These are phyloP conservation scores for Eristalis intricaria DNA, from an alignment of 2,888 invertebrate genomes.

Conservation along the genomic window DNA sequence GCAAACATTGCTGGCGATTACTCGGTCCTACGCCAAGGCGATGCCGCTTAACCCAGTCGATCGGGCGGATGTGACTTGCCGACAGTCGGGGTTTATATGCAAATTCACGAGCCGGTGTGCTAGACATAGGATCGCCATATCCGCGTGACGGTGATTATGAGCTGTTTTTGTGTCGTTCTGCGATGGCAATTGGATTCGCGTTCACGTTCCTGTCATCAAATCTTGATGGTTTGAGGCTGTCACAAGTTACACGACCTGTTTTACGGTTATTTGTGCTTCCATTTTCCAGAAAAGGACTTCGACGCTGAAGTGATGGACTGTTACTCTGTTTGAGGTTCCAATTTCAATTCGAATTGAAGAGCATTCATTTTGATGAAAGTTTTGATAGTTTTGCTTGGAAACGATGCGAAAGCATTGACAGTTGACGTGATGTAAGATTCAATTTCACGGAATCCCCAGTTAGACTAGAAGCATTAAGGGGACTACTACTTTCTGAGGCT, in stretches of 20 bases:
- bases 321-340: not conserved
- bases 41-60: not conserved
- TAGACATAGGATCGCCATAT: not conserved
- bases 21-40: not conserved
- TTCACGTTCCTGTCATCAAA: no score
- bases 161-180: not conserved
- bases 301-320: not conserved
- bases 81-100: not conserved
- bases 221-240: no score
- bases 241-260: no score
- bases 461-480: no score
- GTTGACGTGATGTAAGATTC: no score
- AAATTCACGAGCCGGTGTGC: not conserved
- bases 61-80: not conserved
- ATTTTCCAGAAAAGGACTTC: no score
- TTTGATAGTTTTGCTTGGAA: no score
- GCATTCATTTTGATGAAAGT: not conserved
- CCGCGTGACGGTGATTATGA: not conserved
- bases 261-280: no score
- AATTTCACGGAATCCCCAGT: no score
- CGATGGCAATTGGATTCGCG: not conserved
- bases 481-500: no score
- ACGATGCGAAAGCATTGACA: no score
- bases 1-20: not conserved
- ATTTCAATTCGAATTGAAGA: not conserved